Evolutionary conservation across 1,140 invertebrate genomes (phyloP).

Genomic region (Drosophila melanica): DNA sequence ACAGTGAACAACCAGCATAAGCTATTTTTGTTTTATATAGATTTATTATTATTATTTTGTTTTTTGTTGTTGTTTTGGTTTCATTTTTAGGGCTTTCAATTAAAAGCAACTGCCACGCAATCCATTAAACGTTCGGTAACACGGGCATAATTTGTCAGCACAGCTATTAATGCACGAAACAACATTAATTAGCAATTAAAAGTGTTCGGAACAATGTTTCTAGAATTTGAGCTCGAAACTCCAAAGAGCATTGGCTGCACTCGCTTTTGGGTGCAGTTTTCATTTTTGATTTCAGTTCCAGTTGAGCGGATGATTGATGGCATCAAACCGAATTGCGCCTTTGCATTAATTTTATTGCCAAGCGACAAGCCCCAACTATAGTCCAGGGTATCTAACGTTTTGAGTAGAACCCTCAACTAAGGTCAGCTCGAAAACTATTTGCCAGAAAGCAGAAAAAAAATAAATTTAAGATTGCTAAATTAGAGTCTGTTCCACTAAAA

Average conservation of each 20-base stretch:
- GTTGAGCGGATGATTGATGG: constrained; percentile 60
- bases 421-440: constrained; percentile 22
- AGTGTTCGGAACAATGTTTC: constrained; percentile 61
- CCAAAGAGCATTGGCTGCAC: constrained; percentile 26
- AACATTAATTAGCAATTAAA: constrained; percentile 78
- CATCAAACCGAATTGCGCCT: constrained; percentile 53
- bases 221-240: constrained; percentile 30
- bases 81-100: constrained; percentile 44
- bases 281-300: constrained; percentile 14
- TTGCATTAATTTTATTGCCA: constrained; percentile 44
- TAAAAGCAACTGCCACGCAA: constrained; percentile 42
- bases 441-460: constrained; percentile 29
- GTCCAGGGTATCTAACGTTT: constrained; percentile 12
- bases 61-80: constrained; percentile 32
- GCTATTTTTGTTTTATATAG: constrained; percentile 16
- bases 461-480: background rate
- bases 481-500: background rate
- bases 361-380: constrained; percentile 27
- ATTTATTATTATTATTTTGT: constrained; percentile 4
- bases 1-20: constrained; percentile 61
- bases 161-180: constrained; percentile 53
- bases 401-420: constrained; percentile 25
- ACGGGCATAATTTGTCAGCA: constrained; percentile 70
- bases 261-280: constrained; percentile 58
- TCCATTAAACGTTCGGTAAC: constrained; percentile 68